These are phyloP conservation scores for Anser cygnoides DNA, from an alignment of 2,113 vertebrate species.

Conservation along the genomic window DNA sequence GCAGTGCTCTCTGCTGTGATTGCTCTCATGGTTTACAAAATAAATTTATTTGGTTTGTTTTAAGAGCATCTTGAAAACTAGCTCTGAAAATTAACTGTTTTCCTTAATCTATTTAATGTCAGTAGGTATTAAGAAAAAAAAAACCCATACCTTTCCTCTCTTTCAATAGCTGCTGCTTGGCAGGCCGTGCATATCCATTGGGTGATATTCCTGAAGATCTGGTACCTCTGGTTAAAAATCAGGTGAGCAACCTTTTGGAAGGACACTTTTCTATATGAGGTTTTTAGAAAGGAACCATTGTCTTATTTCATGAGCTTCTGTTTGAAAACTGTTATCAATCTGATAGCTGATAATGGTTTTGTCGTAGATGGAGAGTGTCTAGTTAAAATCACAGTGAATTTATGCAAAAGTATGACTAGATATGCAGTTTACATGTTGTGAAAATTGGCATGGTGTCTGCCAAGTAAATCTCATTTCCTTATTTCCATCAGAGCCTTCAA, in stretches of 20 bases:
- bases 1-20: not conserved
- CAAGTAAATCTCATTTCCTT: not conserved
- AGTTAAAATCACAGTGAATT: not conserved
- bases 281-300: not conserved
- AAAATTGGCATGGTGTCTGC: not conserved
- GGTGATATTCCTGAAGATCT: slow-evolving; percentile 96
- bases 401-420: not conserved
- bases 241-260: slow-evolving; percentile 77
- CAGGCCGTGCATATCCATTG: slow-evolving; percentile 93
- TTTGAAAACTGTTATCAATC: not conserved
- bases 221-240: slow-evolving; percentile 94
- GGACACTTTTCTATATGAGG: not conserved
- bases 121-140: not conserved
- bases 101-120: not conserved
- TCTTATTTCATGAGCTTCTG: not conserved
- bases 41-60: not conserved
- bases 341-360: not conserved
- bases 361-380: not conserved
- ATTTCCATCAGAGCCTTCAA: not conserved
- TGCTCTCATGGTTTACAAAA: not conserved
- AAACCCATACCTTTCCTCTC: not conserved
- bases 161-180: slow-evolving; percentile 85
- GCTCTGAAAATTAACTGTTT: not conserved
- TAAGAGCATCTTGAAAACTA: not conserved
- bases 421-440: not conserved